These are phyloP conservation scores for Cossypha dichroa DNA, from an alignment of 2,797 vertebrate species.

Conservation along the genomic window DNA sequence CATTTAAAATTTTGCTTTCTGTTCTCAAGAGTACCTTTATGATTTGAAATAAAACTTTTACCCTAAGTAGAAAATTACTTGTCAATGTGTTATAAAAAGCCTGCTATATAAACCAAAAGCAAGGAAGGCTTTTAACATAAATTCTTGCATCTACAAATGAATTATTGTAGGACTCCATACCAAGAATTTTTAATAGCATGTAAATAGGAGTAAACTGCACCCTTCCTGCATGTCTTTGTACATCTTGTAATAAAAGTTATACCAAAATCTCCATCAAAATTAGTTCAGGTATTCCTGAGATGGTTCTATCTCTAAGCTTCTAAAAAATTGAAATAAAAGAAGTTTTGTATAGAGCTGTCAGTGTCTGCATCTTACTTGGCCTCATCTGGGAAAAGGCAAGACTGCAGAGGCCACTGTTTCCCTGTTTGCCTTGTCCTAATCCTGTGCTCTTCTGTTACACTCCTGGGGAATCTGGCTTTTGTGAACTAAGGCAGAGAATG, in stretches of 20 bases:
- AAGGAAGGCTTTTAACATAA: background rate
- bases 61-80: background rate
- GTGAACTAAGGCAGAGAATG: background rate
- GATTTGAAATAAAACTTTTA: background rate
- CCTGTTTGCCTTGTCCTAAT: background rate
- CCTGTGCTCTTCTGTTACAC: background rate
- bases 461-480: background rate
- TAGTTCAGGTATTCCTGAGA: background rate
- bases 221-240: background rate
- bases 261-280: background rate
- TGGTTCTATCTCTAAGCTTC: background rate
- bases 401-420: background rate
- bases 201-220: background rate
- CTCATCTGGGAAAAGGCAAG: background rate
- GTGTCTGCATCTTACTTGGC: background rate
- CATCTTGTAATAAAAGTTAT: background rate
- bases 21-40: background rate
- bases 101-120: background rate
- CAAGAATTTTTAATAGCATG: accelerated
- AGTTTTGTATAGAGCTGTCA: background rate
- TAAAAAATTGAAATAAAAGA: background rate
- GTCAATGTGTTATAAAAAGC: background rate
- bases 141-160: background rate
- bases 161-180: background rate
- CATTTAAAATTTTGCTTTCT: background rate